Percentiles rank a stretch among this genome's conserved stretches.
Conservation (phyloP, 2,113 vertebrate species). For the Gobius niger region DNA sequence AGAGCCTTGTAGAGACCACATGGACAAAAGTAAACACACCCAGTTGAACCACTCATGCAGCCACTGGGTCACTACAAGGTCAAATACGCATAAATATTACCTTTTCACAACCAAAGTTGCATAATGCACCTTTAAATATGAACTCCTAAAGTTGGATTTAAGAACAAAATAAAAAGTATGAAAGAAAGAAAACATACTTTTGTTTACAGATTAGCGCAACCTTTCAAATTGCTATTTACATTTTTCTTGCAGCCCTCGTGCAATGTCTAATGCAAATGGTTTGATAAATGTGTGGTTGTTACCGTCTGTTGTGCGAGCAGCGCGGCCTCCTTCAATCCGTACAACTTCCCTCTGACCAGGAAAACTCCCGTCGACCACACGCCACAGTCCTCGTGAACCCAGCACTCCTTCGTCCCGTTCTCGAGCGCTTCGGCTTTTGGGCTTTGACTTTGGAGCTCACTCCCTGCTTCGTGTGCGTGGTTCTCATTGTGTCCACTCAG, state of each 20-base stretch:
- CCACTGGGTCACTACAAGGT: too few species aligned
- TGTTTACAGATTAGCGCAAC: background rate
- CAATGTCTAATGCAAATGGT: too few species aligned
- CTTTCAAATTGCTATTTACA: too few species aligned
- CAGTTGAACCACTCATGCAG: too few species aligned
- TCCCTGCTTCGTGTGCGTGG: background rate
- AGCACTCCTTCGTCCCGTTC: conserved; percentile 57
- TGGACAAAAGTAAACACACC: too few species aligned
- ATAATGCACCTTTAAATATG: too few species aligned
- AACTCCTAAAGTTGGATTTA: too few species aligned
- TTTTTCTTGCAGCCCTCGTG: too few species aligned
- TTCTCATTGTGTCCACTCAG: conserved; percentile 15
- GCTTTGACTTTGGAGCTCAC: background rate
- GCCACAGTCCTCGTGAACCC: conserved; percentile 80
- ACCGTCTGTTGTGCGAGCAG: conserved; percentile 69
- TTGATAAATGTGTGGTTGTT: background rate
- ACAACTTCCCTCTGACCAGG: conserved; percentile 75
- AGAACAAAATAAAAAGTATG: background rate
- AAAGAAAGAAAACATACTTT: background rate
- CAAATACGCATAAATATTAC: too few species aligned
- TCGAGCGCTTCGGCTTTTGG: background rate
- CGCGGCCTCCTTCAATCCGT: conserved; percentile 74
- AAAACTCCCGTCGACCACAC: conserved; percentile 77
- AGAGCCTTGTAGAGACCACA: too few species aligned
- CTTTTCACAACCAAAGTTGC: too few species aligned